These are phyloP conservation scores for Hypothenemus hampei DNA, from an alignment of 1,140 invertebrate species.

Conservation along the genomic window DNA sequence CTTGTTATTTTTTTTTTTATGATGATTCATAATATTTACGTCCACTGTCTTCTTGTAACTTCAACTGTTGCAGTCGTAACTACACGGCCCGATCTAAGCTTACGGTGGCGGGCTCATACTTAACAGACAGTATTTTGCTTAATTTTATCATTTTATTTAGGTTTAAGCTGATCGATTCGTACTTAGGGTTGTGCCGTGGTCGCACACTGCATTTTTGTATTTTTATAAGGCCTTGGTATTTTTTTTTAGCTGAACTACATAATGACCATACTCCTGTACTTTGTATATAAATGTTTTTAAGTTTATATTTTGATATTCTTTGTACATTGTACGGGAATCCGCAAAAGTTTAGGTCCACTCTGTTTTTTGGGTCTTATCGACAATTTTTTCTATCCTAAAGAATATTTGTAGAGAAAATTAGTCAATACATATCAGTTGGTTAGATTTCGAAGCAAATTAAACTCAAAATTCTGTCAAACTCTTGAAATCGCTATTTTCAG, in stretches of 20 bases:
- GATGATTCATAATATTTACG: background rate
- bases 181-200: conserved; percentile 34
- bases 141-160: conserved; percentile 33
- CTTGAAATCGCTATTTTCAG: too few relatives aligned
- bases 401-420: too few relatives aligned
- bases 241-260: too few relatives aligned
- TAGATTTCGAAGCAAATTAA: too few relatives aligned
- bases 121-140: conserved; percentile 40
- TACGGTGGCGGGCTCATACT: conserved; percentile 41
- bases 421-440: too few relatives aligned
- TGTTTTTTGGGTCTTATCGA: too few relatives aligned
- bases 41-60: background rate
- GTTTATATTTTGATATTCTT: conserved; percentile 28
- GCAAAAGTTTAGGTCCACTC: too few relatives aligned
- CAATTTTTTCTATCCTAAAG: too few relatives aligned
- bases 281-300: too few relatives aligned
- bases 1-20: background rate
- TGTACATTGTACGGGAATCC: too few relatives aligned
- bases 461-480: too few relatives aligned
- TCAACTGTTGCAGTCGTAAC: background rate
- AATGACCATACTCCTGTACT: too few relatives aligned
- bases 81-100: conserved; percentile 30
- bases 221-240: background rate
- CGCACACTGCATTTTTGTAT: background rate
- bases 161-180: conserved; percentile 40